Conservation (phyloP, 2,888 invertebrate genomes). For the Lacanobia wlatinum region DNA sequence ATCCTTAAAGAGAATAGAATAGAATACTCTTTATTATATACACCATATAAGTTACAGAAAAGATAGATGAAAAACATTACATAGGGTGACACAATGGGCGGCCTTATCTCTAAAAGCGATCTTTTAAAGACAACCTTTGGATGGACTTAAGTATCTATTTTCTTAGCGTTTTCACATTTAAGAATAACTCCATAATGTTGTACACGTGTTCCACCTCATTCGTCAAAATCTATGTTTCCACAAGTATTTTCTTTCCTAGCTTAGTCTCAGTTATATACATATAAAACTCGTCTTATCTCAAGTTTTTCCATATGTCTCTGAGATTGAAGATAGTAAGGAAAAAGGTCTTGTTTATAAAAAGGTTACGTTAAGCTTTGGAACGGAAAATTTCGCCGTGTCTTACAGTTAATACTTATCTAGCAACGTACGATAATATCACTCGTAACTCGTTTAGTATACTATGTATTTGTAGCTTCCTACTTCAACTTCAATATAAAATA, state of each 20-base stretch:
- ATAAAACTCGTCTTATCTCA: background rate
- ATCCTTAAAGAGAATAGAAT: no score
- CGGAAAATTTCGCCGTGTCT: conserved; percentile 4
- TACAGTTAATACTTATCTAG: conserved; percentile 15
- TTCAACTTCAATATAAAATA: no score
- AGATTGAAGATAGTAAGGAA: conserved; percentile 4
- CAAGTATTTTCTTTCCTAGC: background rate
- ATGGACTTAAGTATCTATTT: background rate
- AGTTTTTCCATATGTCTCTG: no score
- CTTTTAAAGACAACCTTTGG: no score
- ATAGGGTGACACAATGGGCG: no score
- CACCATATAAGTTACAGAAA: no score
- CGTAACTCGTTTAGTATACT: background rate
- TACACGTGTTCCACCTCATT: background rate
- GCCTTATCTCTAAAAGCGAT: no score
- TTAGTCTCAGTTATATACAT: conserved; percentile 5
- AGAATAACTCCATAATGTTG: no score
- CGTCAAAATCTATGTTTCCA: background rate
- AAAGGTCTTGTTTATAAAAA: conserved; percentile 27
- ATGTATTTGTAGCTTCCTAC: background rate
- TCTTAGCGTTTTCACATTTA: no score
- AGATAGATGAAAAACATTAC: no score
- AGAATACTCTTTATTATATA: no score
- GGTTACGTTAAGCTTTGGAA: conserved; percentile 18
- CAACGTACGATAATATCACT: conserved; percentile 11